Conservation (phyloP, 2,888 invertebrate genomes). For the Epirrhoe alternata region DNA sequence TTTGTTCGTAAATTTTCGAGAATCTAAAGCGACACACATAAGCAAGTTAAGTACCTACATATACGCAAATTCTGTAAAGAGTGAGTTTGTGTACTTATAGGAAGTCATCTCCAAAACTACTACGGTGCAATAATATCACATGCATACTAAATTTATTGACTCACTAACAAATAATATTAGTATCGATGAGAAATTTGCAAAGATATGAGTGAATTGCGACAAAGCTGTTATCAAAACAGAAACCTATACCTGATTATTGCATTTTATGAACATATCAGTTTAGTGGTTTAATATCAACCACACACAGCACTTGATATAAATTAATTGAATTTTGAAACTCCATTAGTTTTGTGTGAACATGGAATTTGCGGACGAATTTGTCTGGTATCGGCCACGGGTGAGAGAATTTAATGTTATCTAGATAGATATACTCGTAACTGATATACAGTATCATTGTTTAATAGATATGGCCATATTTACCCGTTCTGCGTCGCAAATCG, state of each 20-base stretch:
- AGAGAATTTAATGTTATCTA: conserved; percentile 11
- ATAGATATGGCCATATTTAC: not conserved
- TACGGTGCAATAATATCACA: no score
- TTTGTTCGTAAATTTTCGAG: no score
- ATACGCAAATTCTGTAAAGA: no score
- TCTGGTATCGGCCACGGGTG: conserved; percentile 34
- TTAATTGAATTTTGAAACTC: not conserved
- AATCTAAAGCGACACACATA: no score
- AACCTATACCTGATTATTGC: conserved; percentile 12
- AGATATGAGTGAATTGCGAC: conserved; percentile 2
- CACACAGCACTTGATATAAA: conserved; percentile 11
- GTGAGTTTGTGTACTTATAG: no score
- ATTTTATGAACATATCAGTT: conserved; percentile 18
- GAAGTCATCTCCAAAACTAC: no score
- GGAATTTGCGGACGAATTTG: conserved; percentile 19
- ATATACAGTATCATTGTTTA: not conserved
- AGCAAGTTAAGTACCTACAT: no score
- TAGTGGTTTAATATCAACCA: conserved; percentile 14
- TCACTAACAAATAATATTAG: no score
- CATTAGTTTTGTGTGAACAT: not conserved
- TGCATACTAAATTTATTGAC: not conserved
- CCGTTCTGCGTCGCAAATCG: not conserved
- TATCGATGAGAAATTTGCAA: conserved; percentile 7
- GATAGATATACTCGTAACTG: not conserved
- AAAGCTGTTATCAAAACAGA: conserved; percentile 18